These are phyloP conservation scores for Troides helena DNA, from an alignment of 2,888 invertebrate species.

Conservation along the genomic window DNA sequence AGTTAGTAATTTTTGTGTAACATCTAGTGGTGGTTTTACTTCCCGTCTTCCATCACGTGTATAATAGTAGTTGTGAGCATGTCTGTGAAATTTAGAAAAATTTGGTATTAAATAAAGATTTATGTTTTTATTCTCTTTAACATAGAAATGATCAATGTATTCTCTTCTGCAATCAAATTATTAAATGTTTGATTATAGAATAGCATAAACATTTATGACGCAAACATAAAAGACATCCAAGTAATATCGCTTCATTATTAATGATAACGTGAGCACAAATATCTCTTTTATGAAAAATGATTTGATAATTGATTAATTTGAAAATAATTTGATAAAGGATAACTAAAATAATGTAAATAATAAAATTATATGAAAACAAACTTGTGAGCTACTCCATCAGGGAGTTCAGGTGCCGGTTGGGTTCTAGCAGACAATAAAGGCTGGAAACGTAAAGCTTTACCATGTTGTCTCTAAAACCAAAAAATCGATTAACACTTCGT, in stretches of 20 bases:
- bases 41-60: conserved; percentile 90
- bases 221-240: neutral
- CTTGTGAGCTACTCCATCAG: conserved; percentile 89
- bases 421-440: conserved; percentile 85
- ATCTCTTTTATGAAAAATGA: too few relatives aligned
- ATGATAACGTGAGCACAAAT: neutral
- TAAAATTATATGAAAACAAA: conserved; percentile 38
- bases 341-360: neutral
- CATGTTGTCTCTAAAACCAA: conserved; percentile 79
- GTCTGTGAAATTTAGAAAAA: conserved; percentile 54
- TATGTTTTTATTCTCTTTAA: neutral
- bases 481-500: conserved; percentile 20
- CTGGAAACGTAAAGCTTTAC: conserved; percentile 83
- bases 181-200: too few relatives aligned
- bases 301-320: neutral
- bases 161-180: neutral
- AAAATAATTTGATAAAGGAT: neutral
- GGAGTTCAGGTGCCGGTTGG: conserved; percentile 90
- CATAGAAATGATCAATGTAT: neutral
- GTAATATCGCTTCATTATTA: neutral
- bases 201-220: neutral
- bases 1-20: conserved; percentile 65
- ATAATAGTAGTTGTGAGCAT: conserved; percentile 91
- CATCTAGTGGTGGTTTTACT: conserved; percentile 83
- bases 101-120: neutral